Base-by-base conservation (phyloP, 2,113 vertebrate genomes). In the Pluvianellus socialis region DNA sequence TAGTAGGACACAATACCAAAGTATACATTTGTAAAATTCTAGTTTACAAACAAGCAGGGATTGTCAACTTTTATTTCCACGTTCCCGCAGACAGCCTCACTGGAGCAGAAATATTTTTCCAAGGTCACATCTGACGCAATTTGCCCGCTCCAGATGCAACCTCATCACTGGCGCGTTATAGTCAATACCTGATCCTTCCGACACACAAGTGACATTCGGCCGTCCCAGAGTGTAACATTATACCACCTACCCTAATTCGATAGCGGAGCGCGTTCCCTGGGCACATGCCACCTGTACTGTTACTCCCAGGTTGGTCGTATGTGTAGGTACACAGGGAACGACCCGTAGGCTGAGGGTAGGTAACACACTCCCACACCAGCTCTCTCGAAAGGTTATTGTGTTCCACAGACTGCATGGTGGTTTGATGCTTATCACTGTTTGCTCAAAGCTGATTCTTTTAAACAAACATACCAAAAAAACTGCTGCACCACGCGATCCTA, bases 371-470 rank as follows among this genome's bases (percentile, higher is more conserved):
- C 14, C 40, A 63, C 14, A 32, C 17, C 3, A 65, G 23, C 19
- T 26, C 53, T 76, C 68, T 68, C 28, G 8, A 3, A 76, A 90
- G 89, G 91, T 97, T 94, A 82, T 18, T 53, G 49, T 79, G 89
- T 58, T 94, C 80, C 86, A 91, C 40, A 81, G n/a, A 84, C 12
- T 3, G 3, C 84, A 27, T 7, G 40, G 40, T 3, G 30, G 49
- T 4, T 53, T 65, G 88, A 93, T 85, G 42, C 76, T 94, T 95
- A 94, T 94, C 94, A 73, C n/a, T 73, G 40, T 81, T 96, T 89
- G 70, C 32, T 85, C 67, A 82, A 91, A 94, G 58, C 28, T 79
- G 52, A 68, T 56, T 77, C 88, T 80, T 91, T 91, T 82, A 65
- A 97, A 89, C 61, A 59, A 75, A 28, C 27, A 50, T 21, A 82